phyloP scores from a whole-genome alignment of 2,113 vertebrate genomes.

The Platysteira castanea region DNA sequence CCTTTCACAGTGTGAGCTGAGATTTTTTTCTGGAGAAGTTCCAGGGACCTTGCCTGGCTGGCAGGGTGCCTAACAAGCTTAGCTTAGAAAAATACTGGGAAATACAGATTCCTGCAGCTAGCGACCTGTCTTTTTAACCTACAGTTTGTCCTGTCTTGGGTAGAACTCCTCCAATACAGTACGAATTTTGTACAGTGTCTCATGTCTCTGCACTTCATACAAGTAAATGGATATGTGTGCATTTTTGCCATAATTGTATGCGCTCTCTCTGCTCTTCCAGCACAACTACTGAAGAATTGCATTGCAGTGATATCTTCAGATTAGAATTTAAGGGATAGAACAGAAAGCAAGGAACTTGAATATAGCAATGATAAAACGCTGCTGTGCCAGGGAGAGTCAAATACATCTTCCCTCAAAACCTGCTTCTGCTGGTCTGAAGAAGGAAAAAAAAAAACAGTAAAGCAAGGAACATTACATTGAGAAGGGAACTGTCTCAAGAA shows the following conservation, averaged over 20 bases:
- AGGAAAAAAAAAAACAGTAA: not conserved
- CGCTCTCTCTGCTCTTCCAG: not conserved
- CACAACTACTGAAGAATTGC: not conserved
- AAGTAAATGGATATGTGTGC: not conserved
- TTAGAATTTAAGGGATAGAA: not conserved
- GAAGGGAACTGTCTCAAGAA: not conserved
- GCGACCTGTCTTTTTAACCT: not conserved
- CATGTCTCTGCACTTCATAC: not conserved
- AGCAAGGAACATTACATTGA: not conserved
- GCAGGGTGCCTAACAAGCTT: not conserved
- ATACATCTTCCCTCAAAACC: not conserved
- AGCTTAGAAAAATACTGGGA: not conserved
- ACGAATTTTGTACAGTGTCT: not conserved
- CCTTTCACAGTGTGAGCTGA: not conserved
- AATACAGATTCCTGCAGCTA: not conserved
- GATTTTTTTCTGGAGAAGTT: slow-evolving; percentile 11
- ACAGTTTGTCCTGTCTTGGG: not conserved
- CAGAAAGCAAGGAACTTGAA: not conserved
- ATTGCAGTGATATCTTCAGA: not conserved
- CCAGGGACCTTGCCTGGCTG: slow-evolving; percentile 5
- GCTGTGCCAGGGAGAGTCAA: not conserved
- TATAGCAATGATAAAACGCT: not conserved
- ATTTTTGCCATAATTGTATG: not conserved
- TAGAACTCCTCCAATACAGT: not conserved
- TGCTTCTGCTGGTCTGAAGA: not conserved